phyloP scores from a whole-genome alignment of 2,113 vertebrate genomes.

The Dasyprocta punctata region DNA sequence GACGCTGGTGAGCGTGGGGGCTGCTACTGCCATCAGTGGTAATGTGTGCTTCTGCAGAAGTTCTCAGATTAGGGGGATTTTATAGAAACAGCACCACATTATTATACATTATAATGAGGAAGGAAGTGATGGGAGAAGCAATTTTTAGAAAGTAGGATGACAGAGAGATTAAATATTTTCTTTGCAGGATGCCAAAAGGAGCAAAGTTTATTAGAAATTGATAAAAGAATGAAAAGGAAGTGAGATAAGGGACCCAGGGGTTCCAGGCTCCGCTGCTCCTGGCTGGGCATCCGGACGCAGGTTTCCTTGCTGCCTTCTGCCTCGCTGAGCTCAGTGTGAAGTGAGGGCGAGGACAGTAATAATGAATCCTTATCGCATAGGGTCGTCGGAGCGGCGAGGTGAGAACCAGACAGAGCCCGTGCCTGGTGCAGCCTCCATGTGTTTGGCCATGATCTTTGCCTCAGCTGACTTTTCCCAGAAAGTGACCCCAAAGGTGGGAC shows the following conservation, averaged over 20 bases:
- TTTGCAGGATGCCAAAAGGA: conserved; percentile 51
- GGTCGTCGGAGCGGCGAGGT: background rate
- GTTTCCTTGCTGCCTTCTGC: too few relatives aligned
- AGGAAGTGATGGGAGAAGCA: conserved; percentile 39
- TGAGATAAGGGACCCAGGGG: accelerated
- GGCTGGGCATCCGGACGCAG: background rate
- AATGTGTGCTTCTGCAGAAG: conserved; percentile 55
- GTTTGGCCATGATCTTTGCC: background rate
- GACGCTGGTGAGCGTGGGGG: conserved; percentile 44
- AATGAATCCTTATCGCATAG: background rate
- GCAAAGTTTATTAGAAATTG: conserved; percentile 34
- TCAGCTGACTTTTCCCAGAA: background rate
- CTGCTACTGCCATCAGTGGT: conserved; percentile 68
- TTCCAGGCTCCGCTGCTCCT: background rate
- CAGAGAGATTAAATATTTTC: conserved; percentile 71
- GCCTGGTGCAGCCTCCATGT: background rate
- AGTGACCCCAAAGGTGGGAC: background rate
- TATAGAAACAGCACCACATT: conserved; percentile 64
- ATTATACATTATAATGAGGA: conserved; percentile 75
- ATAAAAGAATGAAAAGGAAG: background rate
- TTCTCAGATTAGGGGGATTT: conserved; percentile 64
- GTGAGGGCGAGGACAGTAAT: background rate
- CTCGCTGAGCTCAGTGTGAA: background rate
- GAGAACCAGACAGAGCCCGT: background rate
- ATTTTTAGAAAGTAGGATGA: conserved; percentile 71